A percentile compares a stretch with the other conserved stretches of the same genome.
Conservation (phyloP, 30 jellyfish, hydroid and myxozoan genomes). For the Cassiopea xamachana region DNA sequence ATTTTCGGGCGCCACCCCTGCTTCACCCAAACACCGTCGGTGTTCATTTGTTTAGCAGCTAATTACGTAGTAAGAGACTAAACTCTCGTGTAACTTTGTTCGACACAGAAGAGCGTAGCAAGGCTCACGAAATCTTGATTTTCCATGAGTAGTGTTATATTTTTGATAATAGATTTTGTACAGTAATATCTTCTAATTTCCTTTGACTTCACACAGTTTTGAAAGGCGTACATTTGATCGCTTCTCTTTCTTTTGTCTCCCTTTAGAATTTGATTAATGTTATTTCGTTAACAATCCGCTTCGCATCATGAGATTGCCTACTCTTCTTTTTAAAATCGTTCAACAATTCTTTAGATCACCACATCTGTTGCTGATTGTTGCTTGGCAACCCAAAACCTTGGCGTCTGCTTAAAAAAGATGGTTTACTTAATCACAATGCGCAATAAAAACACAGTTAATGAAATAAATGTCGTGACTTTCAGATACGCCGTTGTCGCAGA, state of each 20-base stretch:
- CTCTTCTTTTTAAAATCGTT: conserved; percentile 15
- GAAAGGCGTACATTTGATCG: conserved; percentile 33
- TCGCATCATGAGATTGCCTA: conserved; percentile 32
- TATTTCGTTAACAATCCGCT: conserved; percentile 26
- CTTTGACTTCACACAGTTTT: conserved; percentile 38
- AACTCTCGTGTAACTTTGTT: neutral
- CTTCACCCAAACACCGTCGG: neutral
- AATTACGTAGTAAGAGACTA: neutral
- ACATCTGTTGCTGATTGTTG: conserved; percentile 58
- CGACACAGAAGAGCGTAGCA: neutral
- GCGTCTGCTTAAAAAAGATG: conserved; percentile 36
- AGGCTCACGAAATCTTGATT: neutral
- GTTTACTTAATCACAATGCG: conserved; percentile 31
- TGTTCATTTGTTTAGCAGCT: neutral
- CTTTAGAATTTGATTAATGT: conserved; percentile 29
- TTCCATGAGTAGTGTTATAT: neutral
- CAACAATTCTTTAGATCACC: conserved; percentile 3
- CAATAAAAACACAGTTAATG: conserved; percentile 23
- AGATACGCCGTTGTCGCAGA: conserved; percentile 15
- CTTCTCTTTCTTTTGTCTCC: conserved; percentile 30
- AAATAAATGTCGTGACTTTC: conserved; percentile 11
- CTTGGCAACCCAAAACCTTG: conserved; percentile 44
- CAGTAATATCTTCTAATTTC: conserved; percentile 1
- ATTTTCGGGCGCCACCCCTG: neutral
- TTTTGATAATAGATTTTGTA: neutral